Evolutionary conservation across 1,140 invertebrate genomes (phyloP).

Genomic region (Ptiloglossa arizonensis): DNA sequence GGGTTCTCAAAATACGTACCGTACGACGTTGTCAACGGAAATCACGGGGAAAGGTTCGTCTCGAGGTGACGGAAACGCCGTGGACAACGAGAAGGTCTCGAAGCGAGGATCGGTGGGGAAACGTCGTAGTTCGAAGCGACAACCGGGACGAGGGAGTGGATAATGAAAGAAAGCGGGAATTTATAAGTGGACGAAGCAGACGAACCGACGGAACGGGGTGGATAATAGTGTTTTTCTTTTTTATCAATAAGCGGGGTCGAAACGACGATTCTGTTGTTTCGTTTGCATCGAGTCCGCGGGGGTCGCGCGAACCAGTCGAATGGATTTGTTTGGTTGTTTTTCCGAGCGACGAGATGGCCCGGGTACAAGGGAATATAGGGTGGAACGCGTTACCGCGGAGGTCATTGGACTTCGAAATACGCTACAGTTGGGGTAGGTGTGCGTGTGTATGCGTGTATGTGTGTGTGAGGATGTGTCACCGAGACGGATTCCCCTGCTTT

Average conservation of each 20-base stretch:
- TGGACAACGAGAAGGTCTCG: background rate
- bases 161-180: background rate
- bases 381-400: constrained; percentile 4
- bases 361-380: background rate
- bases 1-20: constrained; percentile 55
- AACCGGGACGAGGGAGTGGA: background rate
- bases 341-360: background rate
- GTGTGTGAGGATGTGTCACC: no score
- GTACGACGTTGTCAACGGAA: no score
- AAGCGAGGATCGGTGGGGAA: no score
- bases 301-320: background rate
- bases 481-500: background rate
- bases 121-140: background rate
- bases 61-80: background rate
- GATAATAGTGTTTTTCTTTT: background rate
- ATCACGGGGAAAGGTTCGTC: no score
- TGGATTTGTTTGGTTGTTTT: background rate
- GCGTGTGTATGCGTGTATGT: no score
- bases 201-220: background rate
- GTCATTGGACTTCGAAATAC: constrained; percentile 19
- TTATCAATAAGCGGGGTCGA: background rate
- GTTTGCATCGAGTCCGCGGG: background rate
- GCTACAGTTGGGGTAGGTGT: no score
- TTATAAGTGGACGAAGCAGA: background rate
- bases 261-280: background rate